Base-by-base conservation (phyloP, 1,140 invertebrate genomes). In the Trigoniulus corallinus region DNA sequence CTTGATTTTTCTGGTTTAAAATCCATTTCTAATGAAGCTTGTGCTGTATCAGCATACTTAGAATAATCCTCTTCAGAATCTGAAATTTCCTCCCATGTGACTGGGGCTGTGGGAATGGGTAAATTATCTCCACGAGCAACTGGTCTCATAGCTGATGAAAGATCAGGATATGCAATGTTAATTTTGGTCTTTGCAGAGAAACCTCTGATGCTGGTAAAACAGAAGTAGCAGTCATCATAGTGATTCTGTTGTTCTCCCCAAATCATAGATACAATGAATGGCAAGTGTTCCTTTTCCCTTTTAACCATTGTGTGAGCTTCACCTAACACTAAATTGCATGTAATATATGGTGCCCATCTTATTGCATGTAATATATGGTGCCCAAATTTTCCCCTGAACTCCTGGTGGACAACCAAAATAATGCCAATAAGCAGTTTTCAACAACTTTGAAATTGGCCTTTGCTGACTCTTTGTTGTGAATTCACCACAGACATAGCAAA, bases 191-290 rank as follows among this genome's bases (percentile, higher is more conserved):
- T 18, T 39, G 12, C 12, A n/a, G 12, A 13, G 37, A 13, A 39
- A 39, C 12, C n/a, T 18, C 37, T 39, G 12, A n/a, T 42, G 20
- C 50, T 52, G 39, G 50, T 47, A 25, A 57, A 20, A 37, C 57
- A 58, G n/a, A n/a, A n/a, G n/a, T n/a, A n/a, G n/a, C n/a, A n/a
- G n/a, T n/a, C n/a, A n/a, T n/a, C n/a, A n/a, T 7, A 26, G 12
- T 40, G 54, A 47, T 29, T 54, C 48, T 29, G 20, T 54, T 44
- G 54, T 53, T 55, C 54, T 23, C 52, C 54, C 57, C 57, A 48
- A 41, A 59, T 46, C 52, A 42, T 55, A 27, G 58, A 52, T 41
- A 56, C 27, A n/a, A 44, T 49, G 55, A 57, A 58, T 24, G 48
- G 18, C 53, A 57, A 54, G n/a, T n/a, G n/a, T 7, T 39, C 37